Percentiles rank a stretch among this genome's conserved stretches.
Conservation (phyloP, 92 coral and sea anemone species). For the Micromussa lordhowensis region DNA sequence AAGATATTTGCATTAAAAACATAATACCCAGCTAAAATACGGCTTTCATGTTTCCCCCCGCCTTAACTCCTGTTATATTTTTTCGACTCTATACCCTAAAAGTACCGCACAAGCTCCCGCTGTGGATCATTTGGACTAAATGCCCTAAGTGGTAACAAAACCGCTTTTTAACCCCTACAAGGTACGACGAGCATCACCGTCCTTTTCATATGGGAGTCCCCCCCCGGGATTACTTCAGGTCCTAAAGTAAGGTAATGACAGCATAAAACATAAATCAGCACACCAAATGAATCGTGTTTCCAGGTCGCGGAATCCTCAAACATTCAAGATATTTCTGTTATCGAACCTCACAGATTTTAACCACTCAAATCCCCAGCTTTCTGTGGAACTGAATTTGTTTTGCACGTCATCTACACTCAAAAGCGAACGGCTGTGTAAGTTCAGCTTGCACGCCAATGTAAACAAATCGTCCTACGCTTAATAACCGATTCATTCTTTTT, state of each 20-base stretch:
- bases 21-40: too few relatives aligned
- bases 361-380: neutral
- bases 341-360: neutral
- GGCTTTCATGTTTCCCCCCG: too few relatives aligned
- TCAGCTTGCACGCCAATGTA: constrained; percentile 32
- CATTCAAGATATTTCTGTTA: constrained; percentile 11
- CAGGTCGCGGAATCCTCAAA: constrained; percentile 1
- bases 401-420: neutral
- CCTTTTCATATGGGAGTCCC: too few relatives aligned
- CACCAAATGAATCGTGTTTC: constrained; percentile 16
- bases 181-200: too few relatives aligned
- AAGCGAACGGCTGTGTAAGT: constrained; percentile 23
- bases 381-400: neutral
- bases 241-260: constrained; percentile 6
- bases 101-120: too few relatives aligned
- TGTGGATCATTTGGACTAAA: too few relatives aligned
- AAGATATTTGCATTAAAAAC: too few relatives aligned
- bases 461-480: constrained; percentile 17
- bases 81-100: too few relatives aligned
- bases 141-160: too few relatives aligned
- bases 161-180: too few relatives aligned
- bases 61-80: too few relatives aligned
- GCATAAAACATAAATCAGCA: constrained; percentile 11
- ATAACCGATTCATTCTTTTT: neutral
- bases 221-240: too few relatives aligned